phyloP scores from a whole-genome alignment of 2,888 invertebrate species.

The Disparrhopalites patrizii region DNA sequence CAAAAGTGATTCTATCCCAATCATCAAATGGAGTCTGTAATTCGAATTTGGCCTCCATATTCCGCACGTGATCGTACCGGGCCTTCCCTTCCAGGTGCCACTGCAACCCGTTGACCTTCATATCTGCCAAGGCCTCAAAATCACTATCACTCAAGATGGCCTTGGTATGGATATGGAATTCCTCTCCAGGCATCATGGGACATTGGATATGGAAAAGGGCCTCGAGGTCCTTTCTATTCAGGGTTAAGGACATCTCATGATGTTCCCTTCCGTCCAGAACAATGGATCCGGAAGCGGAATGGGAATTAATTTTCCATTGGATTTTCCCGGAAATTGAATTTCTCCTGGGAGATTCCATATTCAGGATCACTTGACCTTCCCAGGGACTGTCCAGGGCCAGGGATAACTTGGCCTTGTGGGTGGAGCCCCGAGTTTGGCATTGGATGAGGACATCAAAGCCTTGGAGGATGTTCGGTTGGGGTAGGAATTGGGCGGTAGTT shows the following conservation, averaged over 20 bases:
- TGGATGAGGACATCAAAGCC: constrained; percentile 33
- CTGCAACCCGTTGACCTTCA: constrained; percentile 32
- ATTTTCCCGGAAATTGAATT: constrained; percentile 31
- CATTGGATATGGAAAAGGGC: constrained; percentile 34
- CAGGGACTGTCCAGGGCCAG: constrained; percentile 10
- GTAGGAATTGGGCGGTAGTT: constrained; percentile 14
- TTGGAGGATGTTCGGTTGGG: neutral
- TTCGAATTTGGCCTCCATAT: constrained; percentile 43
- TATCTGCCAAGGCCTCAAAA: constrained; percentile 39
- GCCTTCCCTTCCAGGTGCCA: constrained; percentile 41
- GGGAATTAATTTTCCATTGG: constrained; percentile 27
- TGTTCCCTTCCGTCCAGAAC: constrained; percentile 18
- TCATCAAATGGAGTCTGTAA: constrained; percentile 40
- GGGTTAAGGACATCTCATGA: constrained; percentile 31
- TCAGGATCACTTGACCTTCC: constrained; percentile 31
- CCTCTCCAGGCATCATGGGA: constrained; percentile 39
- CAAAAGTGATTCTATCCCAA: constrained; percentile 42
- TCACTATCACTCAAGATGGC: constrained; percentile 28
- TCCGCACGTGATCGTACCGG: constrained; percentile 22
- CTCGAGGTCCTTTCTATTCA: constrained; percentile 38
- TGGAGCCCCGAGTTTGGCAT: constrained; percentile 38
- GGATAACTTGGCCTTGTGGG: constrained; percentile 30
- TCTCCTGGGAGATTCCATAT: constrained; percentile 44
- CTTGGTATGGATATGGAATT: constrained; percentile 41
- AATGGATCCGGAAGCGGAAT: constrained; percentile 23